Evolutionary conservation across 2,113 vertebrate genomes (phyloP), one percentile per base, ranked within the genome.

Genomic region (Alligator mississippiensis): DNA sequence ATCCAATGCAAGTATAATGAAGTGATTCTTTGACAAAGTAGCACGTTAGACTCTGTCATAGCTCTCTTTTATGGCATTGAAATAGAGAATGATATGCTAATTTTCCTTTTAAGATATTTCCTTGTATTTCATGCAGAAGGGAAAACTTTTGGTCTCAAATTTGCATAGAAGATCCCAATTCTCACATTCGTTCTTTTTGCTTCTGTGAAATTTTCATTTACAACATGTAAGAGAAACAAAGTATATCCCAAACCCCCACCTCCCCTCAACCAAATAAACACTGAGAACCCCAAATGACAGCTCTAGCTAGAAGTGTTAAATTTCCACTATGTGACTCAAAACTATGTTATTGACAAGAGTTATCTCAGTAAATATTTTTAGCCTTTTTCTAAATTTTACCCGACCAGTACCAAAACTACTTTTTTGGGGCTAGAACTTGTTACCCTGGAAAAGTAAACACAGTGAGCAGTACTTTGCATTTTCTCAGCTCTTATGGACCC

Each of bases 31-130:
- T 88, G 94, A 86, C 16, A 24, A 95, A 94, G 76, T 61, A 93
- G 5, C 11, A 83, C 5, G 25, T 90, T 94, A 78, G 92, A 84
- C 15, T 85, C 91, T 13, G 2, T 87, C 11, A 90, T 85, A 93
- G 72, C 27, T 93, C 90, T 87, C n/a, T 88, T 96, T 93, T 85
- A 79, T 64, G 60, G 16, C 21, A 75, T 3, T 58, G 63, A 94
- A 94, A 92, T 54, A 77, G 66, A 87, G 93, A 96, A 93, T 81
- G 0, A 58, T 87, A 93, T 76, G 34, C 13, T 92, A 82, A 83
- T 93, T 90, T 90, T 87, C 75, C 68, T 91, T 90, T 59, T 9
- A 90, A 85, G 57, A 78, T 93, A 80, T 84, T 94, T 90, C 77
- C 86, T 91, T 92, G 70, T 82, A 57, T 76, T 93, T 17, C 1